phyloP scores from a whole-genome alignment of 2,797 vertebrate genomes.

The Cheirogaleus major region DNA sequence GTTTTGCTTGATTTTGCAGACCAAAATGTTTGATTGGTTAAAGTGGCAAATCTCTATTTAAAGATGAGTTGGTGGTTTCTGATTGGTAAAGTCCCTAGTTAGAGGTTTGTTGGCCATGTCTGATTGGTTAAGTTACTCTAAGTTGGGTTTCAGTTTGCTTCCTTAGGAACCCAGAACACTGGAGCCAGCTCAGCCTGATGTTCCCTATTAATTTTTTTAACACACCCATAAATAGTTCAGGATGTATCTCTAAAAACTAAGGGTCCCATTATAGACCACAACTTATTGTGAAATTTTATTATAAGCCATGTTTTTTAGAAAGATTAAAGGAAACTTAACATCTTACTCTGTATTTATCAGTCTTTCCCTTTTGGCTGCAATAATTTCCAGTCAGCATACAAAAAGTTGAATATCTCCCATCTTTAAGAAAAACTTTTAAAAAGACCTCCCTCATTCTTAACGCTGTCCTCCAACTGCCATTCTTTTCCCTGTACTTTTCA shows the following conservation, averaged over 20 bases:
- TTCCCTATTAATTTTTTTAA: not conserved
- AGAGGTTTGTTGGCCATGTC: not conserved
- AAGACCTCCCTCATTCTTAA: not conserved
- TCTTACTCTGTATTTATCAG: not conserved
- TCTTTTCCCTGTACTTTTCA: not conserved
- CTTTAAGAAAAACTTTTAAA: not conserved
- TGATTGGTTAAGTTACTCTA: not conserved
- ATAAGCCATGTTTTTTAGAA: not conserved
- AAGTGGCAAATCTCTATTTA: not conserved
- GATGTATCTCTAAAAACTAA: not conserved
- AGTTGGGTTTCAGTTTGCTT: not conserved
- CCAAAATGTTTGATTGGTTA: not conserved
- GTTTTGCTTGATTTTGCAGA: not conserved
- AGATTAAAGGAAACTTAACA: not conserved
- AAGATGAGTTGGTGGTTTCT: not conserved
- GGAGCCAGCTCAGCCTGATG: not conserved
- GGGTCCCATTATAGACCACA: not conserved
- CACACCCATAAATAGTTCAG: not conserved
- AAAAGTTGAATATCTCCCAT: not conserved
- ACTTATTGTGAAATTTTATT: not conserved
- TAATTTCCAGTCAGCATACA: not conserved
- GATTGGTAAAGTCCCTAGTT: not conserved
- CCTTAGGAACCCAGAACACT: not conserved
- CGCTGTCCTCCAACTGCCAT: not conserved
- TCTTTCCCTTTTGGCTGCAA: not conserved